Evolutionary conservation across 37 sponge, comb jelly and placozoan genomes (phyloP).

Genomic region (Aplysina aerophoba): DNA sequence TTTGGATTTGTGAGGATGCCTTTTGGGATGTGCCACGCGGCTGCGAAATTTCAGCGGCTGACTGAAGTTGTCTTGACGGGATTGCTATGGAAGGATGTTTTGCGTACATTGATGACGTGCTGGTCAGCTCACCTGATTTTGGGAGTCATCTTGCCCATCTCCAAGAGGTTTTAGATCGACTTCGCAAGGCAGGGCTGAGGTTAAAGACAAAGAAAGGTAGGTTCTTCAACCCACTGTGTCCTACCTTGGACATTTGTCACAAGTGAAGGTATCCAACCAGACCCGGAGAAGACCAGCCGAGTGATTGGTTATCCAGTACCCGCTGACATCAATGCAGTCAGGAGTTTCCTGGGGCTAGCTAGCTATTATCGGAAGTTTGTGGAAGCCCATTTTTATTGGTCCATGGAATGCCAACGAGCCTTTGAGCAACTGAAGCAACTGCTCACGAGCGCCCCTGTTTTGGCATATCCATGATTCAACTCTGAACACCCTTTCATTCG

Average conservation of each 20-base stretch:
- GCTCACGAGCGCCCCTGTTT: conserved; percentile 26
- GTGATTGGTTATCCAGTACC: conserved; percentile 13
- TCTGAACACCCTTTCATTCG: conserved; percentile 32
- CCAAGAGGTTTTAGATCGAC: neutral
- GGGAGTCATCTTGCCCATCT: neutral
- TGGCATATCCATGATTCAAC: conserved; percentile 28
- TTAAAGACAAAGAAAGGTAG: conserved; percentile 21
- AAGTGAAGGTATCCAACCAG: neutral
- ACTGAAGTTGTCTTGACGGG: conserved; percentile 50
- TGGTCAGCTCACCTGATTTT: conserved; percentile 9
- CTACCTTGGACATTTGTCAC: conserved; percentile 16
- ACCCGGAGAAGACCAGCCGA: neutral
- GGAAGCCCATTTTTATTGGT: conserved; percentile 23
- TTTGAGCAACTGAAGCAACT: conserved; percentile 13
- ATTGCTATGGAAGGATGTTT: conserved; percentile 21
- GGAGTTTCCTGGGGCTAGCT: conserved; percentile 28
- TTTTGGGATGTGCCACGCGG: conserved; percentile 54
- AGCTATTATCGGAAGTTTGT: conserved; percentile 43
- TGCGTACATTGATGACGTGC: conserved; percentile 55
- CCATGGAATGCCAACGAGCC: conserved; percentile 19
- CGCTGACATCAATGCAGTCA: conserved; percentile 1
- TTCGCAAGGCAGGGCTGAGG: conserved; percentile 10
- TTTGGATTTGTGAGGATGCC: conserved; percentile 52
- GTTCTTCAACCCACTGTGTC: conserved; percentile 1
- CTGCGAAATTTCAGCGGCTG: conserved; percentile 61